Conservation (phyloP, 2,888 invertebrate species). For the Epistrophella euchroma region DNA sequence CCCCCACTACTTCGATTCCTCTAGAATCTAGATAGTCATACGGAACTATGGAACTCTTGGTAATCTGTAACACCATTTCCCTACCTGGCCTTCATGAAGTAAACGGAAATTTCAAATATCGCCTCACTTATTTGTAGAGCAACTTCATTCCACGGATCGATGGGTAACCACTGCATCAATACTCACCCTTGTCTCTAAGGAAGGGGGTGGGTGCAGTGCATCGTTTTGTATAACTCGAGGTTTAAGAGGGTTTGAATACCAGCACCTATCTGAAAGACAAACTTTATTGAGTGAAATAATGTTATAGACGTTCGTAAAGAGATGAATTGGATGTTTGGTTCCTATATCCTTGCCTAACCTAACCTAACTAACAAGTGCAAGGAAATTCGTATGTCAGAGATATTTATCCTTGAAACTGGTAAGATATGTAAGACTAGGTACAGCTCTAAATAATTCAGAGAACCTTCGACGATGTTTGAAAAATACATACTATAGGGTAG, state of each 20-base stretch:
- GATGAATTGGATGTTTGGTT: conserved; percentile 41
- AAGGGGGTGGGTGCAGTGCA: conserved; percentile 16
- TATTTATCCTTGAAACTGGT: conserved; percentile 28
- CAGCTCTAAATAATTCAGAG: conserved; percentile 42
- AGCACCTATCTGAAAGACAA: conserved; percentile 19
- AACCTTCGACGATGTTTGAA: conserved; percentile 21
- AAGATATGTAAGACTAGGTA: conserved; percentile 11
- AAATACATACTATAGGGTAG: neutral
- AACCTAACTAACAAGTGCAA: conserved; percentile 32
- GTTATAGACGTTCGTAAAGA: conserved; percentile 55
- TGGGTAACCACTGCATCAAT: conserved; percentile 67
- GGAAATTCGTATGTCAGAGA: conserved; percentile 35
- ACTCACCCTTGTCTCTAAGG: conserved; percentile 24
- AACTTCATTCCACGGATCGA: conserved; percentile 56
- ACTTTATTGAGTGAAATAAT: conserved; percentile 59
- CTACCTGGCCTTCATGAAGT: conserved; percentile 52
- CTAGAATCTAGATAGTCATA: neutral
- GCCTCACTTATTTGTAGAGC: conserved; percentile 59
- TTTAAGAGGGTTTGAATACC: neutral
- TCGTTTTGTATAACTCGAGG: conserved; percentile 5
- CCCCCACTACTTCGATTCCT: neutral
- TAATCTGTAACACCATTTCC: conserved; percentile 61
- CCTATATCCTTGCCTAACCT: conserved; percentile 24
- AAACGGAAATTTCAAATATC: conserved; percentile 61
- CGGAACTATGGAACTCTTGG: conserved; percentile 21